phyloP scores from a whole-genome alignment of 92 coral and sea anemone species.

The Porites rus region DNA sequence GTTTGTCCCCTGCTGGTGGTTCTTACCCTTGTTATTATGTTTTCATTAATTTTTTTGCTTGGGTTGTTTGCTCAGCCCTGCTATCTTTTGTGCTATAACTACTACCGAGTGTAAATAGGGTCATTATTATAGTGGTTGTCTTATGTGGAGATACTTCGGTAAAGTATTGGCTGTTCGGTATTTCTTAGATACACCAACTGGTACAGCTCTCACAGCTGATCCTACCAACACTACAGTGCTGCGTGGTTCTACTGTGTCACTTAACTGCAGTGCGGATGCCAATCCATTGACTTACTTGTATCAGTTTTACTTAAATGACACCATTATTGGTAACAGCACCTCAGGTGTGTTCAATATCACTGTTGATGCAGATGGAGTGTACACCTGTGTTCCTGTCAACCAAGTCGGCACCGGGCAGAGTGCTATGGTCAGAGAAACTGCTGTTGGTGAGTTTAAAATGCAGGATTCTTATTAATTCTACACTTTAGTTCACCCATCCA shows the following conservation, averaged over 20 bases:
- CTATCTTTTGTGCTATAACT: too few relatives aligned
- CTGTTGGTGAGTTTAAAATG: conserved; percentile 41
- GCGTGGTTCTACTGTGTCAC: conserved; percentile 1
- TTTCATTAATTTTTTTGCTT: too few relatives aligned
- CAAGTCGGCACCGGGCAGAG: conserved; percentile 49
- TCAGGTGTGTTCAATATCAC: conserved; percentile 25
- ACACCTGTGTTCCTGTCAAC: conserved; percentile 62
- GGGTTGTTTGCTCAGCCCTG: too few relatives aligned
- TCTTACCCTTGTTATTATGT: too few relatives aligned
- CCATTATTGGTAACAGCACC: conserved; percentile 23
- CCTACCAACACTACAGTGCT: conserved; percentile 27
- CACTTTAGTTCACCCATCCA: too few relatives aligned
- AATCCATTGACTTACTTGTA: conserved; percentile 55
- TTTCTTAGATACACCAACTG: conserved; percentile 29
- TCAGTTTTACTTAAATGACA: conserved; percentile 44
- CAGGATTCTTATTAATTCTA: too few relatives aligned
- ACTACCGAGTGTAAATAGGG: too few relatives aligned
- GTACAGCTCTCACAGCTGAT: not conserved
- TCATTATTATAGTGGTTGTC: too few relatives aligned
- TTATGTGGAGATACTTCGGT: not conserved
- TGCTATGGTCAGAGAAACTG: conserved; percentile 28
- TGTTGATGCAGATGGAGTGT: conserved; percentile 40
- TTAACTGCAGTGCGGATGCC: conserved; percentile 57
- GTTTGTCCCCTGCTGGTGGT: too few relatives aligned
- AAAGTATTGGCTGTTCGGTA: not conserved